Percentiles rank a stretch among this genome's conserved stretches.
Evolutionary conservation across 2,113 vertebrate species (phyloP).

Genomic region (Chloropsis hardwickii): DNA sequence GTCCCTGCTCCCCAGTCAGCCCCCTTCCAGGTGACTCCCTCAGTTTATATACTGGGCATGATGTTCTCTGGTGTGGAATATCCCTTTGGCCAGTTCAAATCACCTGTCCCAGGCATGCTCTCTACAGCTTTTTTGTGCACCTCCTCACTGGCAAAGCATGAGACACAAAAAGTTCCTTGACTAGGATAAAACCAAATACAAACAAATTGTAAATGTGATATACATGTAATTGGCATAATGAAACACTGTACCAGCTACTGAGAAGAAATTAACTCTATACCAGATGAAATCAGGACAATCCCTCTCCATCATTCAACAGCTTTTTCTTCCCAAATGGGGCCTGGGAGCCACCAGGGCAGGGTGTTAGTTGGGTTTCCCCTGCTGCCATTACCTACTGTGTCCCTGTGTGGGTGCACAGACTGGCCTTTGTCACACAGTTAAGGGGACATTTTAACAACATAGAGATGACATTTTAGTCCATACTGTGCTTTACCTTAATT

Average conservation of each 20-base stretch:
- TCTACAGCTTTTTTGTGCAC: neutral
- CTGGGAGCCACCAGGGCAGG: neutral
- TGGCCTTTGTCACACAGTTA: neutral
- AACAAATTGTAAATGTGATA: neutral
- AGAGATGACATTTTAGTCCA: neutral
- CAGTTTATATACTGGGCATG: neutral
- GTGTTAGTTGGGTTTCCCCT: neutral
- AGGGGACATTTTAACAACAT: neutral
- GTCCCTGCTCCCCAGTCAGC: neutral
- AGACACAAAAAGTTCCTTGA: neutral
- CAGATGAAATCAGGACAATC: neutral
- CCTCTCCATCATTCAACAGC: neutral
- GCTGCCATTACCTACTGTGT: neutral
- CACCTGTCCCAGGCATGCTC: neutral
- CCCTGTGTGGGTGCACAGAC: neutral
- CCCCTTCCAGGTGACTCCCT: neutral
- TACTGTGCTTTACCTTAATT: neutral
- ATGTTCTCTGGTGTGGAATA: neutral
- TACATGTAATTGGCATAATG: neutral
- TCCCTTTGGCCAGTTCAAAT: neutral
- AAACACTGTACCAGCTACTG: neutral
- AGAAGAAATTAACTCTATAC: neutral
- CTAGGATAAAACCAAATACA: neutral
- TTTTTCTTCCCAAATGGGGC: neutral
- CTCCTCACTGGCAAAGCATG: neutral